phyloP scores from a whole-genome alignment of 1,140 invertebrate species.

The Lerema accius region DNA sequence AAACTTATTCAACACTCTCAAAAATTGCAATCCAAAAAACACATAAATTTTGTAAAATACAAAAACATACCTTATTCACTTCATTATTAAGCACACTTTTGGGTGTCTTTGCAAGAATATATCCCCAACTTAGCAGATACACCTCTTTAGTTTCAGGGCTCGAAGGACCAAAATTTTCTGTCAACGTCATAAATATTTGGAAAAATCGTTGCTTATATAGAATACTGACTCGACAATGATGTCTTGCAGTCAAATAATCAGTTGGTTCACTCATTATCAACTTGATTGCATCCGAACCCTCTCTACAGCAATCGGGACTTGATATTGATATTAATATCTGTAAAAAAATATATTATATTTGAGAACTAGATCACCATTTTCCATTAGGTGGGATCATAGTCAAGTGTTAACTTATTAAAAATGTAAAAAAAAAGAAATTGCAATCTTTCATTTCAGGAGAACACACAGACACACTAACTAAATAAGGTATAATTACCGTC shows the following conservation, averaged over 20 bases:
- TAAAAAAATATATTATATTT: slow-evolving; percentile 50
- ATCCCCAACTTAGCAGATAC: slow-evolving; percentile 85
- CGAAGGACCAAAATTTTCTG: slow-evolving; percentile 66
- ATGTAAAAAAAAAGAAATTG: too few species aligned
- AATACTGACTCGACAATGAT: slow-evolving; percentile 73
- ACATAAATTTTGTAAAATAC: too few species aligned
- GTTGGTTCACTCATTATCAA: slow-evolving; percentile 75
- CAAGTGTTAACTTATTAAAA: too few species aligned
- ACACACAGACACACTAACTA: too few species aligned
- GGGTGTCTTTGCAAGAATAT: slow-evolving; percentile 85
- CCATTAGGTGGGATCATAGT: too few species aligned
- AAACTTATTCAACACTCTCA: too few species aligned
- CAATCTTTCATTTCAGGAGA: too few species aligned
- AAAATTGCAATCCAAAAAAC: too few species aligned
- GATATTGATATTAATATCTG: slow-evolving; percentile 69
- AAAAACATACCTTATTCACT: slow-evolving; percentile 82
- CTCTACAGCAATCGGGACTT: slow-evolving; percentile 51
- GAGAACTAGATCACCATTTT: too few species aligned
- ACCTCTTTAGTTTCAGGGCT: slow-evolving; percentile 77
- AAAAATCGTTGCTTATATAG: slow-evolving; percentile 87
- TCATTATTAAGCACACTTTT: slow-evolving; percentile 85
- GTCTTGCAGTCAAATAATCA: slow-evolving; percentile 60
- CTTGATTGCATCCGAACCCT: slow-evolving; percentile 69
- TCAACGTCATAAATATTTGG: slow-evolving; percentile 80
- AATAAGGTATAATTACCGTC: too few species aligned